phyloP scores from a whole-genome alignment of 2,113 vertebrate species.

The Glaucomys volans region DNA sequence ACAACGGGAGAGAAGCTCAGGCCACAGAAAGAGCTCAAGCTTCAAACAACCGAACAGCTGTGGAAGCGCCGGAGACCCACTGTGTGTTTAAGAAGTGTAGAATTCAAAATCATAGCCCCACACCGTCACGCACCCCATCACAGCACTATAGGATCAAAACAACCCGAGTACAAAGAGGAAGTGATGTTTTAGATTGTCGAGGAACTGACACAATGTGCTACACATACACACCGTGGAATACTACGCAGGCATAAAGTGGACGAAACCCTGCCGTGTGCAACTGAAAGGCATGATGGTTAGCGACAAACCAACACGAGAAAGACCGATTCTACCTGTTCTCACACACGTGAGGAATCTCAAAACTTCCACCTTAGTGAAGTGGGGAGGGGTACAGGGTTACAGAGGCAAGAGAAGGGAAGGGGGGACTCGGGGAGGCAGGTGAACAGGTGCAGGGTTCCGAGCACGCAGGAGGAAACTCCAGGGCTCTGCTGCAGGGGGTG shows the following conservation, averaged over 20 bases:
- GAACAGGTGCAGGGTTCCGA: neutral
- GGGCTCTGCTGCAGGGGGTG: neutral
- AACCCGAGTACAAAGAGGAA: constrained; percentile 31
- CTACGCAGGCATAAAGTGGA: neutral
- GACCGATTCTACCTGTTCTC: neutral
- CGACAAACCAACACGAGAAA: neutral
- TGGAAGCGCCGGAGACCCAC: neutral
- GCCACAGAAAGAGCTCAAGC: constrained; percentile 1
- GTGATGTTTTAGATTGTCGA: neutral
- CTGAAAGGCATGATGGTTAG: neutral
- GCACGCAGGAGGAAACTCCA: neutral
- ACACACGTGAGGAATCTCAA: neutral
- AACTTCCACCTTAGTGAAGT: neutral
- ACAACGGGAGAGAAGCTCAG: neutral
- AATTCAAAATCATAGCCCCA: constrained; percentile 8
- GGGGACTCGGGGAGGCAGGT: no score
- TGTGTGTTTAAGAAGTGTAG: constrained; percentile 14
- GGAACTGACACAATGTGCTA: neutral
- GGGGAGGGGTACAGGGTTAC: neutral
- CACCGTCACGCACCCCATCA: neutral
- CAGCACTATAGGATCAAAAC: neutral
- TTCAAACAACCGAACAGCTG: neutral
- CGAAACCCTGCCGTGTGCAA: neutral
- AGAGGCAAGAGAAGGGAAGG: neutral
- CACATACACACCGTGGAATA: neutral